Percentiles rank a stretch among this genome's conserved stretches.
phyloP scores from a whole-genome alignment of 2,888 invertebrate genomes.

The Trisateles emortualis region DNA sequence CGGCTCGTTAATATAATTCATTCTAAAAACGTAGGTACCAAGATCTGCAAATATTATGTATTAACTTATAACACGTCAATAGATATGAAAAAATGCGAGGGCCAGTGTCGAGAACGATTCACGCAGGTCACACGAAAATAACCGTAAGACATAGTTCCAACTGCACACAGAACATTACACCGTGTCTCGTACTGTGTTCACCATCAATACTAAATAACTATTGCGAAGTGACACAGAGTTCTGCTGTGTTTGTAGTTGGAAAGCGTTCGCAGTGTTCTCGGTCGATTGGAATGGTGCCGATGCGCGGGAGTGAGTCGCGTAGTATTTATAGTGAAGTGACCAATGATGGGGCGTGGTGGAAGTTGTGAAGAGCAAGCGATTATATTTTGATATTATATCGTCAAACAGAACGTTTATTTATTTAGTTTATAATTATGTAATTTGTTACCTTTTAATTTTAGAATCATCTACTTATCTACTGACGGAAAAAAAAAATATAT shows the following conservation, averaged over 20 bases:
- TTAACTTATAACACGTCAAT: background rate
- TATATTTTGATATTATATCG: background rate
- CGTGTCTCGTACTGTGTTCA: constrained; percentile 31
- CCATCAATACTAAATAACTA: constrained; percentile 26
- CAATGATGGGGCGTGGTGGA: constrained; percentile 49
- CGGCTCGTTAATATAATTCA: too few species aligned
- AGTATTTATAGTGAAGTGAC: constrained; percentile 73
- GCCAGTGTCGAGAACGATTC: constrained; percentile 51
- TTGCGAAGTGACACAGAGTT: constrained; percentile 41
- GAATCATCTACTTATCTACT: too few species aligned
- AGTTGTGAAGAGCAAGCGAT: constrained; percentile 22
- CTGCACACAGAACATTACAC: constrained; percentile 29
- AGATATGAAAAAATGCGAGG: constrained; percentile 51
- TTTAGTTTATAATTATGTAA: background rate
- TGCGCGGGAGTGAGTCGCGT: constrained; percentile 68
- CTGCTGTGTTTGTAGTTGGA: constrained; percentile 46
- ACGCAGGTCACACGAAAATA: constrained; percentile 57
- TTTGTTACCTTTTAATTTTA: too few species aligned
- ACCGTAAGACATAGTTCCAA: constrained; percentile 31
- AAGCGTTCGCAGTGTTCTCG: constrained; percentile 35
- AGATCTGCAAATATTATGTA: background rate
- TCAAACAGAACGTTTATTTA: background rate
- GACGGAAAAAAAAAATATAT: too few species aligned
- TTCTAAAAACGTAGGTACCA: background rate
- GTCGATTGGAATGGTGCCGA: constrained; percentile 75